A percentile compares a stretch with the other conserved stretches of the same genome.
Evolutionary conservation across 2,797 vertebrate species (phyloP).

Genomic region (Euthynnus affinis): DNA sequence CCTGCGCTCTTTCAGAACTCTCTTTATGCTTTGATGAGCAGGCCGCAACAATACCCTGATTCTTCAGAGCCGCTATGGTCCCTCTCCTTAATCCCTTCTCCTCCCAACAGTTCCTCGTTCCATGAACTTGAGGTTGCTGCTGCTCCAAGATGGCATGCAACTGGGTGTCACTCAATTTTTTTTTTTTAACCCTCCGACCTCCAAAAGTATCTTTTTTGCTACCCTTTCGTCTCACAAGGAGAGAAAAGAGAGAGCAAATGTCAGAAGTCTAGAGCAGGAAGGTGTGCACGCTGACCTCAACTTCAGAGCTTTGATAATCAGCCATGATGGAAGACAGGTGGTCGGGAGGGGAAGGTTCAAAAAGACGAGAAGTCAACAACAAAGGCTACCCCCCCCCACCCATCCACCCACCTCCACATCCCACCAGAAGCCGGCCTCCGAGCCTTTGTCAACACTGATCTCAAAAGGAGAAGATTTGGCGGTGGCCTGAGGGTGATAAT

Average conservation of each 20-base stretch:
- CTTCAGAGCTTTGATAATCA: conserved; percentile 57
- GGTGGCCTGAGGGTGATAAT: conserved; percentile 56
- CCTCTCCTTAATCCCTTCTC: conserved; percentile 73
- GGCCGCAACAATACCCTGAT: conserved; percentile 75
- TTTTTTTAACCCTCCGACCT: conserved; percentile 10
- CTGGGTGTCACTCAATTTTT: conserved; percentile 19
- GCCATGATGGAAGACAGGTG: conserved; percentile 68
- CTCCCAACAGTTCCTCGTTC: conserved; percentile 49
- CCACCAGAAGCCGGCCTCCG: conserved; percentile 40
- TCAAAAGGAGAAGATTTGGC: conserved; percentile 60
- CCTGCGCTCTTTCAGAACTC: conserved; percentile 52
- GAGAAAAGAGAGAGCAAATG: not conserved
- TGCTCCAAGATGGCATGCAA: conserved; percentile 18
- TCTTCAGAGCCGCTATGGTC: conserved; percentile 66
- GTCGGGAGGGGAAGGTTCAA: conserved; percentile 59
- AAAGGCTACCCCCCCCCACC: conserved; percentile 43
- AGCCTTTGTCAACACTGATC: conserved; percentile 71
- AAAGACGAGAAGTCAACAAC: conserved; percentile 72
- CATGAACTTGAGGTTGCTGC: conserved; percentile 72
- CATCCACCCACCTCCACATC: conserved; percentile 9
- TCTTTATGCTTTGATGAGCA: conserved; percentile 78
- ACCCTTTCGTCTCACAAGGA: not conserved
- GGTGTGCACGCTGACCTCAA: not conserved
- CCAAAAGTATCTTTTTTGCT: conserved; percentile 4
- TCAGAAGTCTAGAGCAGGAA: conserved; percentile 6